phyloP scores from a whole-genome alignment of 2,888 invertebrate genomes.

The Herminia tarsipennalis region DNA sequence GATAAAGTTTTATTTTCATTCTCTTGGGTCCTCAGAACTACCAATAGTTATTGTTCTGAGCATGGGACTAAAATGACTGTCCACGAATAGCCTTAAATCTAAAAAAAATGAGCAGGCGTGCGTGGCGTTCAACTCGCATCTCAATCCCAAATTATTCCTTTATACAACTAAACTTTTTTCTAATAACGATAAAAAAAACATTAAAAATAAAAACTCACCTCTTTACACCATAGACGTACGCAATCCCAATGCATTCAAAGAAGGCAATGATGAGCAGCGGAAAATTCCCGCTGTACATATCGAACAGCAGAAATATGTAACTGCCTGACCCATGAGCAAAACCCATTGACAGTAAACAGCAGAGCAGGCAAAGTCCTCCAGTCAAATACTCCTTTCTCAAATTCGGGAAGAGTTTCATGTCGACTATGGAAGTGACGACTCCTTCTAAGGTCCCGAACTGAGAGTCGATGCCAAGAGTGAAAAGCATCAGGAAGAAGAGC shows the following conservation, averaged over 20 bases:
- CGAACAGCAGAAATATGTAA: conserved; percentile 97
- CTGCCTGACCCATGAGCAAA: conserved; percentile 97
- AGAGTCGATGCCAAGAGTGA: conserved; percentile 98
- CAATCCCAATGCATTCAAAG: conserved; percentile 95
- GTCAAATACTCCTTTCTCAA: conserved; percentile 95
- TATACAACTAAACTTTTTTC: no score
- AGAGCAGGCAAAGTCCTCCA: conserved; percentile 91
- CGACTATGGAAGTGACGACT: conserved; percentile 97
- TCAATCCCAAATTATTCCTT: no score
- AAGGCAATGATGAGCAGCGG: conserved; percentile 96
- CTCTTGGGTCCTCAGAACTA: no score
- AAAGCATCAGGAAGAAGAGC: conserved; percentile 98
- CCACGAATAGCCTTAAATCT: no score
- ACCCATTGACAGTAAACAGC: conserved; percentile 94
- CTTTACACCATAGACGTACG: conserved; percentile 97
- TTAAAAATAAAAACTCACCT: conserved; percentile 86
- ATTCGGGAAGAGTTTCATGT: conserved; percentile 97
- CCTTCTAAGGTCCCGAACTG: conserved; percentile 98
- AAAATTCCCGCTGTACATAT: conserved; percentile 97
- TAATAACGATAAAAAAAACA: no score
- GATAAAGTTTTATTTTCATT: no score
- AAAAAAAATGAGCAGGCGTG: no score
- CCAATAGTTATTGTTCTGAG: no score
- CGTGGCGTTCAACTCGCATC: no score
- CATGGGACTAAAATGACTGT: no score